phyloP scores from a whole-genome alignment of 2,797 vertebrate species.

The Rhincodon typus region DNA sequence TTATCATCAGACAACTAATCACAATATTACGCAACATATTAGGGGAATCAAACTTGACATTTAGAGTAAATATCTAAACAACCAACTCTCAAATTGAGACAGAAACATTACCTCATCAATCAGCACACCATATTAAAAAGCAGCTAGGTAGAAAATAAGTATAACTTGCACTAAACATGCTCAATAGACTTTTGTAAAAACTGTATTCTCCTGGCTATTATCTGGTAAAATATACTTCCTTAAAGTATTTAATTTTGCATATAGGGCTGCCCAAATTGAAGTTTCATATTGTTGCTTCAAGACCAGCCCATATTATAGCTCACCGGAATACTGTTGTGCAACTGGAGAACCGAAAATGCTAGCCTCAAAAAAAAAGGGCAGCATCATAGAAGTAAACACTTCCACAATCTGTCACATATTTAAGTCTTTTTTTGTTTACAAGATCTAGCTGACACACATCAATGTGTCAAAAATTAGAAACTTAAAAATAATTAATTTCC shows the following conservation, averaged over 20 bases:
- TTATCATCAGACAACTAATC: background rate
- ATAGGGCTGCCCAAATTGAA: background rate
- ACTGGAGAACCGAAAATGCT: background rate
- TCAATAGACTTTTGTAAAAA: background rate
- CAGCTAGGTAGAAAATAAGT: background rate
- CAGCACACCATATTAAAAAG: background rate
- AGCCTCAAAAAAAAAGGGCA: background rate
- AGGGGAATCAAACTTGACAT: background rate
- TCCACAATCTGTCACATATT: conserved; percentile 9
- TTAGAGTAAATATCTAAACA: background rate
- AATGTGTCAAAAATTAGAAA: background rate
- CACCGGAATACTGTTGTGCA: background rate
- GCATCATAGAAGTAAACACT: background rate
- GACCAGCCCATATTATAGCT: background rate
- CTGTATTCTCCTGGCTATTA: background rate
- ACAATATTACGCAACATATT: background rate
- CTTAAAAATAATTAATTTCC: conserved; percentile 7
- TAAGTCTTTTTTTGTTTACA: background rate
- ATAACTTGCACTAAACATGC: background rate
- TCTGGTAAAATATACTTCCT: background rate
- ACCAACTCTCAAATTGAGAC: background rate
- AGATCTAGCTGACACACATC: background rate
- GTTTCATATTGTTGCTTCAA: background rate
- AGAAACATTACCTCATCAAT: background rate
- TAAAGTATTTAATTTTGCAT: background rate